Evolutionary conservation across 2,888 invertebrate species (phyloP), one percentile per base, ranked within the genome.

Genomic region (Acleris cristana): DNA sequence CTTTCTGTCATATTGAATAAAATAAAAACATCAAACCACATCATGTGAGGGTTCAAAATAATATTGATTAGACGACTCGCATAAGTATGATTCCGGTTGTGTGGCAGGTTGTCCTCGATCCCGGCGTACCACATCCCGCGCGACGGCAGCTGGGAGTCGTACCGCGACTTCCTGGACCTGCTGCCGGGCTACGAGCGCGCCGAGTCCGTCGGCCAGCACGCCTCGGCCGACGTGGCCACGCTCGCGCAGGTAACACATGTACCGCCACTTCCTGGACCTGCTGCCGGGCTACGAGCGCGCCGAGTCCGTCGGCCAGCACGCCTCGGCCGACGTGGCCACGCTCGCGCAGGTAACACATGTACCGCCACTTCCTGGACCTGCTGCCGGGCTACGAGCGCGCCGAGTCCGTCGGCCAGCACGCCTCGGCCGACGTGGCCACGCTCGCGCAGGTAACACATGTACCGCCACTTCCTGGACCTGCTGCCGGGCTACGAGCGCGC

Each of bases 201-300:
- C 0, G 97, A 98, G 90, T 96, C 96, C 0, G 96, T 98, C 76
- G 98, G 98, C 0, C 98, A 98, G 81, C 98, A 98, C 87, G 95
- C 96, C 2, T 98, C 98, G 76, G 98, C 98, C 0, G 98, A 98
- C 82, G 97, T 98, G 72, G 95, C 97, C 5, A 97, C 97, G 0
- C 94, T 97, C 54, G 97, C 98, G 52, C 95, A 95, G 79, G 97
- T 97, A 80, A 94, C n/a, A 34, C 49, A 26, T 6, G 26, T 23
- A 23, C 23, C 23, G 23, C 23, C 23, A 23, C 23, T 23, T 26
- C 26, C 26, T 26, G 26, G 26, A 26, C 49, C 6, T 23, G 80
- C 88, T 97, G 76, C 98, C 98, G 3, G 94, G 89, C 58, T 89
- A 95, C 64, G 98, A 98, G 84, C 95, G 95, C 73, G 97, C 98